These are phyloP conservation scores for Thermophis baileyi DNA, from an alignment of 2,113 vertebrate genomes.

Conservation along the genomic window DNA sequence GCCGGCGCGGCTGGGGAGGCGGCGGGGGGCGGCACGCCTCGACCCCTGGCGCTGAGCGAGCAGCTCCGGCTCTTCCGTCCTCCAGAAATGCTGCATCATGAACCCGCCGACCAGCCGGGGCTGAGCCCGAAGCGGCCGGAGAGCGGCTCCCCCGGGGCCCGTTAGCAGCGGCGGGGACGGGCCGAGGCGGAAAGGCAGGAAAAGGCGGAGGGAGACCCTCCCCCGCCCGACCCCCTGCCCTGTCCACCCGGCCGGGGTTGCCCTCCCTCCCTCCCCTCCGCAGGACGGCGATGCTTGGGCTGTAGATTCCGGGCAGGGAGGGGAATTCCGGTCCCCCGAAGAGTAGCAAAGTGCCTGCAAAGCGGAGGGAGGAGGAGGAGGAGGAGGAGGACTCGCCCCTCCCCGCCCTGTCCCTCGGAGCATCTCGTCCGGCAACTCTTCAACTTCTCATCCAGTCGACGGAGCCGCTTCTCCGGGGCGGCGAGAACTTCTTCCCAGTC, in stretches of 20 bases:
- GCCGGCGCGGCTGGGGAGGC: not conserved
- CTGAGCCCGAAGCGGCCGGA: not conserved
- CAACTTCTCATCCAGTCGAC: not conserved
- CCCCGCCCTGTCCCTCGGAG: not conserved
- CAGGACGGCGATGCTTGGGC: conserved; percentile 13
- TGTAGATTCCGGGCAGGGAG: conserved; percentile 23
- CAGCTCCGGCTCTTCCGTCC: conserved; percentile 1
- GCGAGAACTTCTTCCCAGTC: not conserved
- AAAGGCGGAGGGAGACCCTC: not conserved
- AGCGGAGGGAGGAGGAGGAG: not conserved
- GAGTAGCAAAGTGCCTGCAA: not conserved
- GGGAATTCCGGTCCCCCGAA: not conserved
- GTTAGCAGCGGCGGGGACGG: not conserved
- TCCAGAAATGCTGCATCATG: conserved; percentile 62
- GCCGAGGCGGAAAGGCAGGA: not conserved
- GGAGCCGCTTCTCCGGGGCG: not conserved
- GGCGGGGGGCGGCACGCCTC: not conserved
- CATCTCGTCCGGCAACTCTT: not conserved
- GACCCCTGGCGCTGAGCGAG: not conserved
- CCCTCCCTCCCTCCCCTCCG: not conserved
- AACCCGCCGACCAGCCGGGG: conserved; percentile 13
- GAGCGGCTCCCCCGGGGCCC: not conserved
- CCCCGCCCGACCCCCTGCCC: not conserved
- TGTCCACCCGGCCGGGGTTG: not conserved
- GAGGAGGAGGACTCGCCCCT: not conserved